Conservation (phyloP, 2,797 vertebrate genomes). For the Spondyliosoma cantharus region DNA sequence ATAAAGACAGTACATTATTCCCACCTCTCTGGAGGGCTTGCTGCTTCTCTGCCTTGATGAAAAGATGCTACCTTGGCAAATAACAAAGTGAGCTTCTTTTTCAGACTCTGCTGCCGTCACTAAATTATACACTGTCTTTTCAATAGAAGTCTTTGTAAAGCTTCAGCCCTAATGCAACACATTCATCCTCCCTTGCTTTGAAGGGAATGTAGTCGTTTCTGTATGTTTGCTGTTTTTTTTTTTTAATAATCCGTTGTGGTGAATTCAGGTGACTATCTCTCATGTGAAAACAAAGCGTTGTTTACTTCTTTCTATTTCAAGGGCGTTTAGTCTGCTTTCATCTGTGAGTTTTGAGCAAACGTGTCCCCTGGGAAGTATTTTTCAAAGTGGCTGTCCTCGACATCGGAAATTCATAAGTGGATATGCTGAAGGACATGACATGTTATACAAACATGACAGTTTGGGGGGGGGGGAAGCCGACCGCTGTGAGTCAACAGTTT, state of each 20-base stretch:
- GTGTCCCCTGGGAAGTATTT: constrained; percentile 16
- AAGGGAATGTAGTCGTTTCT: constrained; percentile 29
- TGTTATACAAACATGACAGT: constrained; percentile 54
- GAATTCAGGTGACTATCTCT: constrained; percentile 36
- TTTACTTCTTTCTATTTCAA: constrained; percentile 54
- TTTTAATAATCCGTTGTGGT: constrained; percentile 5
- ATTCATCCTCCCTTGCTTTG: constrained; percentile 40
- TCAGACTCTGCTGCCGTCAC: constrained; percentile 65
- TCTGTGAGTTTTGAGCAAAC: constrained; percentile 28
- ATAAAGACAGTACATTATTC: constrained; percentile 64
- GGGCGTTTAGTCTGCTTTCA: constrained; percentile 35
- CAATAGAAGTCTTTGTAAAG: constrained; percentile 65
- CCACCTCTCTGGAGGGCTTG: constrained; percentile 59
- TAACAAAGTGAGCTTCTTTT: constrained; percentile 64
- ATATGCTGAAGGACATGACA: constrained; percentile 59
- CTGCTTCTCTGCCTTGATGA: constrained; percentile 60
- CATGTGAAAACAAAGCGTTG: constrained; percentile 34
- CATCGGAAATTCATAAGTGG: constrained; percentile 63
- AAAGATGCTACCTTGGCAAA: constrained; percentile 75
- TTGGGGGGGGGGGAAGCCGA: background rate
- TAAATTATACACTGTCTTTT: constrained; percentile 64
- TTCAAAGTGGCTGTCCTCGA: constrained; percentile 39
- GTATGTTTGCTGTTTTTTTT: background rate
- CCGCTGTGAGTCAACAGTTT: constrained; percentile 52
- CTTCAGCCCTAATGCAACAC: constrained; percentile 45